Base-by-base conservation (phyloP, 2,888 invertebrate species). In the Eupeodes luniger region DNA sequence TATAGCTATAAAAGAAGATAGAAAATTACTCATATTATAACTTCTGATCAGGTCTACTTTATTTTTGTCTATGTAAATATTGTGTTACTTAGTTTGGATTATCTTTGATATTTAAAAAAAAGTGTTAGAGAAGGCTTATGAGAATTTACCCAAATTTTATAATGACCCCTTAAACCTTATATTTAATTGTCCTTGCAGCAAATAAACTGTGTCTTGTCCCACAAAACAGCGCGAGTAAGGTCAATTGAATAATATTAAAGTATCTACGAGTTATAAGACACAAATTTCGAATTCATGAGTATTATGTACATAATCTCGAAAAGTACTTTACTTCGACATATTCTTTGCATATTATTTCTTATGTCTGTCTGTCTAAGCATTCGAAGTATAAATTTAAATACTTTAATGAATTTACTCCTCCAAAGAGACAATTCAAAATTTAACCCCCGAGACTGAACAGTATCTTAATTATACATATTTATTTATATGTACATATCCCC, bases 391-490 rank as follows among this genome's bases (percentile, higher is more conserved):
- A 84, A 84, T 84, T 77, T 40, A 55, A 72, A 76, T 53, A 51
- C 72, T 84, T 84, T 80, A 87, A 84, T 77, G 55, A 80, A 66
- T 57, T 69, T 77, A 49, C 62, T 72, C 44, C 67, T 74, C 70
- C 36, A 47, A n/a, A 75, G 59, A 69, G 74, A 81, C 64, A 66
- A 53, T 76, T 55, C 70, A 69, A 69, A 61, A 40, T 62, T 57
- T 44, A 27, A 61, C 57, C 9, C 5, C 40, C 53, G 16, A 53
- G 55, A 78, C 62, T 62, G 62, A 67, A 81, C 66, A 67, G 77
- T 81, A 81, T 81, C 78, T 78, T 82, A 86, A 82, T 88, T 85
- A 81, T 85, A 49, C 11, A 34, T 27, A 3, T 27, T 27, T 27
- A 27, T 27, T 27, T 27, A 27, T 27, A 27, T 27, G 27, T 27